Evolutionary conservation across 2,797 vertebrate genomes (phyloP).

Genomic region (Amphiprion clarkii): DNA sequence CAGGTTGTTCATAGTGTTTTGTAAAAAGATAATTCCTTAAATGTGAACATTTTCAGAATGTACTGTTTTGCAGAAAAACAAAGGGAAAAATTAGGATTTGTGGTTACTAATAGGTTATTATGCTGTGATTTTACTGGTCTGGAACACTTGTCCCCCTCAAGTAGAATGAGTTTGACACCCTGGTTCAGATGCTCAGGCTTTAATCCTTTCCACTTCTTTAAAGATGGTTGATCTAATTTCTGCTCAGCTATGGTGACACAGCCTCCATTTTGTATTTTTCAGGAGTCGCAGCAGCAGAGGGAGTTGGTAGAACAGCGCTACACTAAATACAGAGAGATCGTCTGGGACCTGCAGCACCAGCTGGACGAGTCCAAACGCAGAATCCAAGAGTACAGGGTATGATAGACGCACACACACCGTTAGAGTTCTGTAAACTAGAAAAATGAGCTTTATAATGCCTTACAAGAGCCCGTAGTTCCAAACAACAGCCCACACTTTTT

Average conservation of each 20-base stretch:
- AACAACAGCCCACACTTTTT: constrained; percentile 64
- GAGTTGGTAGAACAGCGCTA: constrained; percentile 87
- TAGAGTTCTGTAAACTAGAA: background rate
- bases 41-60: too few relatives aligned
- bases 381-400: constrained; percentile 87
- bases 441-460: constrained; percentile 40
- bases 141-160: too few relatives aligned
- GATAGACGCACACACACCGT: constrained; percentile 7
- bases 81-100: too few relatives aligned
- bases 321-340: constrained; percentile 88
- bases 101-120: too few relatives aligned
- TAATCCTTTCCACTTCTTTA: background rate
- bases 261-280: constrained; percentile 41
- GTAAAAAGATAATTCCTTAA: too few relatives aligned
- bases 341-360: constrained; percentile 88
- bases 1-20: too few relatives aligned
- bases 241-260: background rate
- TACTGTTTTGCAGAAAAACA: too few relatives aligned
- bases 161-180: too few relatives aligned
- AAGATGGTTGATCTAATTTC: background rate
- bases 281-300: constrained; percentile 87
- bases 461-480: constrained; percentile 30
- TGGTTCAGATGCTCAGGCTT: background rate
- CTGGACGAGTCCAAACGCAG: constrained; percentile 88
- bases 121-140: too few relatives aligned